A percentile compares a stretch with the other conserved stretches of the same genome.
phyloP scores from a whole-genome alignment of 2,888 invertebrate species.

The Ornithoptera priamus region DNA sequence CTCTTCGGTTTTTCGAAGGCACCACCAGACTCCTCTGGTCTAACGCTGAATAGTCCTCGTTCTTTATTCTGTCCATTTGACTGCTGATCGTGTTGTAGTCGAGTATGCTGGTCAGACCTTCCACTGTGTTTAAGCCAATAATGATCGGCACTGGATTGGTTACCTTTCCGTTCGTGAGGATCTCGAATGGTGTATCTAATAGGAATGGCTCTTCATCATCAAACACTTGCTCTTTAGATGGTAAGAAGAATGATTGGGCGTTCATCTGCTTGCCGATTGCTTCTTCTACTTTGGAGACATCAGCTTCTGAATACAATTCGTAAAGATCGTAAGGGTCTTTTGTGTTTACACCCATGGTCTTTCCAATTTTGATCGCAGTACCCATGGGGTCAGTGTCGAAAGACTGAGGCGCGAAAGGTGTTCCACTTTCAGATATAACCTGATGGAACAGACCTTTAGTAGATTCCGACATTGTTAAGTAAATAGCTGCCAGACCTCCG shows the following conservation, averaged over 20 bases:
- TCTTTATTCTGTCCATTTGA: slow-evolving; percentile 61
- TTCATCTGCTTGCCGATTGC: slow-evolving; percentile 71
- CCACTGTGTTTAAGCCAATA: slow-evolving; percentile 77
- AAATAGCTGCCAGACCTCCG: slow-evolving; percentile 67
- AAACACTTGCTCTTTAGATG: slow-evolving; percentile 59
- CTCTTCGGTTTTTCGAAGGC: slow-evolving; percentile 49
- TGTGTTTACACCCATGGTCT: slow-evolving; percentile 57
- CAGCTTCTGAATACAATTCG: slow-evolving; percentile 53
- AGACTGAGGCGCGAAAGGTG: slow-evolving; percentile 59
- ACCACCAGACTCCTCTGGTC: slow-evolving; percentile 56
- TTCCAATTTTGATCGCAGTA: slow-evolving; percentile 66
- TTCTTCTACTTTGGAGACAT: slow-evolving; percentile 56
- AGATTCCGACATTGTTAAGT: slow-evolving; percentile 61
- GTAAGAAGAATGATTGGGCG: slow-evolving; percentile 63
- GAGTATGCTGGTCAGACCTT: slow-evolving; percentile 72
- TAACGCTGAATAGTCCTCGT: slow-evolving; percentile 60
- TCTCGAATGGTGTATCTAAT: slow-evolving; percentile 67
- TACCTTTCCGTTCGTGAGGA: slow-evolving; percentile 48
- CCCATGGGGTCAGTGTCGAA: slow-evolving; percentile 56
- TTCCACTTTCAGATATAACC: slow-evolving; percentile 68
- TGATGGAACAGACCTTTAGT: slow-evolving; percentile 67
- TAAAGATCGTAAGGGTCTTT: slow-evolving; percentile 53
- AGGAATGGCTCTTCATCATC: slow-evolving; percentile 65
- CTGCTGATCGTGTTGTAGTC: slow-evolving; percentile 65
- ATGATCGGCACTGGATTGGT: slow-evolving; percentile 72